Conservation (phyloP, 1,140 invertebrate species). For the Nymphalis io region DNA sequence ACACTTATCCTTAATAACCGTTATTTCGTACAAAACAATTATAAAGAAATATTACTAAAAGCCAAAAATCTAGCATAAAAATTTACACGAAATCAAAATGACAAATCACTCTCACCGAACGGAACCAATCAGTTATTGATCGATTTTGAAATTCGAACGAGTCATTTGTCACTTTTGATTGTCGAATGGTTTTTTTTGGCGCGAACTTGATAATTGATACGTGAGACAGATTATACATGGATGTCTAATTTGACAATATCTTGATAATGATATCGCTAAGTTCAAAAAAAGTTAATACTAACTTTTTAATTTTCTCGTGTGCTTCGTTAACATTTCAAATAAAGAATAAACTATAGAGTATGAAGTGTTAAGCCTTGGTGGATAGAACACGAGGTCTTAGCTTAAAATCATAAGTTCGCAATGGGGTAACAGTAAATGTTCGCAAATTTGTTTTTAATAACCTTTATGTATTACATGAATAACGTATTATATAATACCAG, state of each 20-base stretch:
- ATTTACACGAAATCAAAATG: slow-evolving; percentile 42
- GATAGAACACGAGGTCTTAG: no score
- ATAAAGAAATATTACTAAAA: background rate
- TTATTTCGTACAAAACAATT: background rate
- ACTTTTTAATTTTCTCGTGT: no score
- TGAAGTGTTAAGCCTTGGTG: no score
- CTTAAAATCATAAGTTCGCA: no score
- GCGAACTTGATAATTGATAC: slow-evolving; percentile 49
- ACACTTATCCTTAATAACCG: background rate
- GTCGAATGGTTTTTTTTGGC: slow-evolving; percentile 36
- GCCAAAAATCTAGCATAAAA: slow-evolving; percentile 12
- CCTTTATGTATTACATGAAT: no score
- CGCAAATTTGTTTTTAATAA: no score
- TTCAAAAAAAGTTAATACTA: no score
- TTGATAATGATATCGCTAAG: background rate
- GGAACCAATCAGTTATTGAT: slow-evolving; percentile 54
- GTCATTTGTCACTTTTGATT: slow-evolving; percentile 61
- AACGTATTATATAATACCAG: no score
- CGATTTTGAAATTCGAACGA: slow-evolving; percentile 42
- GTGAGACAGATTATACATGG: slow-evolving; percentile 35
- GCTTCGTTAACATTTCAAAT: no score
- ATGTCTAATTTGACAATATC: slow-evolving; percentile 14
- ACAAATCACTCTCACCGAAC: slow-evolving; percentile 49
- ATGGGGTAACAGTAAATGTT: no score
- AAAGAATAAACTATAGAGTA: no score